Conservation (phyloP, 2,797 vertebrate genomes). For the Pyrrhura leucotis region DNA sequence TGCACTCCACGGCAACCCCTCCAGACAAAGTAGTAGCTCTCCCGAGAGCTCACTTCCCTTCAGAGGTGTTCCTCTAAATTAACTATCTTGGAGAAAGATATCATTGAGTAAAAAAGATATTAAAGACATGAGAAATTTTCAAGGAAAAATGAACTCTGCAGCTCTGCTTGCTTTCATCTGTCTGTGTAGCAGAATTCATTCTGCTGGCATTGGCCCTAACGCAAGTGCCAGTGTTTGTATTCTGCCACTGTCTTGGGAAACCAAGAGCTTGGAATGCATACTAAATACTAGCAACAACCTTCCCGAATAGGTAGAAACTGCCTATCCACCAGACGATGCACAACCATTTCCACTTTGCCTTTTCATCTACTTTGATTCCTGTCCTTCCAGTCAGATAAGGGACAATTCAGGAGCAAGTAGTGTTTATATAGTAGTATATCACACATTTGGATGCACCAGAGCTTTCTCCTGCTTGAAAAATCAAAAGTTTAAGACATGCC, state of each 20-base stretch:
- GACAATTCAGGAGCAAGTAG: neutral
- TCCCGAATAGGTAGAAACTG: neutral
- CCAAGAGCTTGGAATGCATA: neutral
- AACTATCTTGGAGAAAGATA: neutral
- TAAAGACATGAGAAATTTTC: neutral
- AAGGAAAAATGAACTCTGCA: neutral
- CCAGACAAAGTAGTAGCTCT: neutral
- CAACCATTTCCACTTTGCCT: neutral
- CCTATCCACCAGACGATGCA: neutral
- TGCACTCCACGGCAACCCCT: accelerated
- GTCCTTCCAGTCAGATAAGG: neutral
- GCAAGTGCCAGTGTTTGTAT: neutral
- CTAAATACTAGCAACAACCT: neutral
- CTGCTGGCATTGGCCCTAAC: neutral
- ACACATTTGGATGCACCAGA: neutral
- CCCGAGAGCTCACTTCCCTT: neutral
- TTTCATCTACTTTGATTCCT: neutral
- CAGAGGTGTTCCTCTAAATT: neutral
- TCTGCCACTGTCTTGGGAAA: neutral
- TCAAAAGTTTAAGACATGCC: neutral
- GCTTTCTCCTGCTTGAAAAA: neutral
- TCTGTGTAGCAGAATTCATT: neutral
- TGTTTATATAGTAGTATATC: neutral
- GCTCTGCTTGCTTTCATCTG: neutral
- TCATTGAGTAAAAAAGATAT: neutral